phyloP scores from a whole-genome alignment of 1,140 invertebrate species.

The Mamestra configurata region DNA sequence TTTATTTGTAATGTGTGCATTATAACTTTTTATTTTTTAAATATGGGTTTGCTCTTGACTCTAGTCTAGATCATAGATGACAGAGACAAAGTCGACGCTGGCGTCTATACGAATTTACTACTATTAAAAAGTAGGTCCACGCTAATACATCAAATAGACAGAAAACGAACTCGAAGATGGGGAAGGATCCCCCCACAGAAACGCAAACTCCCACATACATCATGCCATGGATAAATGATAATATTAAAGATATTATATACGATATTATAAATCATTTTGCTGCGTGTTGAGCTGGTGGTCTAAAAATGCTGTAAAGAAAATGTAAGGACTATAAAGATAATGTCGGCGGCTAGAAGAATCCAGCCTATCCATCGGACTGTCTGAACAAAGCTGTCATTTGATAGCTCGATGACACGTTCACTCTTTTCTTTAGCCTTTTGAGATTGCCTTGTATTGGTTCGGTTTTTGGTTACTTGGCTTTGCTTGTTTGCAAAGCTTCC shows the following conservation, averaged over 20 bases:
- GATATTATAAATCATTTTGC: conserved; percentile 61
- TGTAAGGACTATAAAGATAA: conserved; percentile 62
- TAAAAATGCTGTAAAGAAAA: conserved; percentile 68
- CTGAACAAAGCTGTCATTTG: conserved; percentile 56
- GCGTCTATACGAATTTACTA: too few species aligned
- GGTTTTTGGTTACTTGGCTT: too few species aligned
- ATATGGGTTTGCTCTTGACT: too few species aligned
- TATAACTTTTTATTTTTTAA: too few species aligned
- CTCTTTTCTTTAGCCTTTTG: too few species aligned
- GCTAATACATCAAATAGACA: conserved; percentile 66
- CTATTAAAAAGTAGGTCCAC: too few species aligned
- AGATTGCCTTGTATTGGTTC: too few species aligned
- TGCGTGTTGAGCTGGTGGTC: conserved; percentile 53
- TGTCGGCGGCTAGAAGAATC: conserved; percentile 64
- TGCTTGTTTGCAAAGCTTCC: neutral
- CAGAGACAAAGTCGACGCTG: too few species aligned
- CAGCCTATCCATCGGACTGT: conserved; percentile 66
- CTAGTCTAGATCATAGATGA: too few species aligned
- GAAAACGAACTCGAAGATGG: conserved; percentile 72
- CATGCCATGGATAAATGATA: conserved; percentile 70
- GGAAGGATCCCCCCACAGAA: conserved; percentile 64
- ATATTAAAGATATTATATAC: conserved; percentile 57
- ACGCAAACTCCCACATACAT: conserved; percentile 68
- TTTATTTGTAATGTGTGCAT: too few species aligned
- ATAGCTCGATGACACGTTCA: too few species aligned